These are phyloP conservation scores for Stenurella melanura DNA, from an alignment of 2,888 invertebrate species.

Conservation along the genomic window DNA sequence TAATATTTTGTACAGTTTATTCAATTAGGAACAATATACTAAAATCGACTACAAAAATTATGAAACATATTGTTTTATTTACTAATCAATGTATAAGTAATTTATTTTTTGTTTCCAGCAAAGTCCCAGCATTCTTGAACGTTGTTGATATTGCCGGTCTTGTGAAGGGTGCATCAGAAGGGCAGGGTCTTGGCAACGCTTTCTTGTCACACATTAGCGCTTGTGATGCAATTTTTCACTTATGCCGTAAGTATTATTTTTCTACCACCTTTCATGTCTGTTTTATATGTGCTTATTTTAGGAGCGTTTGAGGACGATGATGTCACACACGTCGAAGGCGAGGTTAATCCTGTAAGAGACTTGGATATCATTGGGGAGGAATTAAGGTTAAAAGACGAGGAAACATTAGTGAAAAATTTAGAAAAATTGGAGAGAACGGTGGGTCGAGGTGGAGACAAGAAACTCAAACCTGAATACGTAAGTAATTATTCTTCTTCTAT, in stretches of 20 bases:
- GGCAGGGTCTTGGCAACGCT: conserved; percentile 98
- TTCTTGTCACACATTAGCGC: conserved; percentile 99
- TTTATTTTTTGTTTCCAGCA: conserved; percentile 78
- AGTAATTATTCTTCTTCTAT: conserved; percentile 74
- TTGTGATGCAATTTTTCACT: conserved; percentile 98
- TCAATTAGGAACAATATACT: too few species aligned
- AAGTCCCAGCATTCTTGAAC: conserved; percentile 98
- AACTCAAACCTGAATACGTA: conserved; percentile 96
- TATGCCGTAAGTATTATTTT: conserved; percentile 89
- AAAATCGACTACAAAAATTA: too few species aligned
- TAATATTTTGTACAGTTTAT: too few species aligned
- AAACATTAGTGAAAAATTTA: conserved; percentile 86
- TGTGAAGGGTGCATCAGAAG: conserved; percentile 98
- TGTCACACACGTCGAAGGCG: conserved; percentile 98
- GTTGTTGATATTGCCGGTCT: conserved; percentile 99
- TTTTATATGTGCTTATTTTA: conserved; percentile 66
- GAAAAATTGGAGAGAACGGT: conserved; percentile 92
- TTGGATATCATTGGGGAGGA: conserved; percentile 98
- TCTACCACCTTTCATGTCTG: background rate
- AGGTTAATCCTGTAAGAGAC: conserved; percentile 97
- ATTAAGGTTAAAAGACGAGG: conserved; percentile 94
- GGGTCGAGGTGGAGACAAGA: conserved; percentile 92
- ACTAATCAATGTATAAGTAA: background rate
- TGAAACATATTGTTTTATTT: too few species aligned
- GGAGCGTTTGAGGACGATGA: conserved; percentile 98